Evolutionary conservation across 2,888 invertebrate genomes (phyloP), one percentile per base, ranked within the genome.

Genomic region (Tolmerus cingulatus): DNA sequence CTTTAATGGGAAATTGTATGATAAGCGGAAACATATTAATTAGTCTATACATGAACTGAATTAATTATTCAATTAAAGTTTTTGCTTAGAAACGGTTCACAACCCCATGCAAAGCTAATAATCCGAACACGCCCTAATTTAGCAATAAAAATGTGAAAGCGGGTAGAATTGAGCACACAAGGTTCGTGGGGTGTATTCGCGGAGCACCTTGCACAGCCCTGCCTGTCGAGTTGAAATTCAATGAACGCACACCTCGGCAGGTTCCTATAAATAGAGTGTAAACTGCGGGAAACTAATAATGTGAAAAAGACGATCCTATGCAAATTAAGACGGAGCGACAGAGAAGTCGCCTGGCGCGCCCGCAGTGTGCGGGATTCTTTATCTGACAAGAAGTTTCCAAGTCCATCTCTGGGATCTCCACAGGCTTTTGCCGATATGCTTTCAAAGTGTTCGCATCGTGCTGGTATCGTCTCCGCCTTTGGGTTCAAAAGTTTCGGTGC

Each of bases 391-490:
- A 77, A 77, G 37, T 37, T 77, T 85, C 87, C 55, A 87, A 40
- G 40, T 88, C 88, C 88, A 88, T 88, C 37, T 23, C 43, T 40
- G 40, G 34, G 34, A 12, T 8, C 51, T 14, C 55, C 19, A 86
- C 78, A 40, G 66, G 66, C 85, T 87, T 87, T 87, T 85, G 87
- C 85, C 87, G 87, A 87, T 78, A 87, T 87, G 87, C 43, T 81
- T 37, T 87, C 84, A 78, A 84, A 79, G 87, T 74, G 85, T 85
- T 78, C 78, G 40, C 84, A 87, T 84, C 82, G 87, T 84, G 76
- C 51, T 87, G 43, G 19, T 77, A 27, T 55, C 51, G 51, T 51
- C 77, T 84, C 57, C 78, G 84, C 40, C 55, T 82, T 84, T 79
- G 55, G 55, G 40, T 55, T 74, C 66, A 87, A 40, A 87, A 87